These are phyloP conservation scores for Otocyon megalotis DNA, from an alignment of 2,113 vertebrate genomes.

Conservation along the genomic window DNA sequence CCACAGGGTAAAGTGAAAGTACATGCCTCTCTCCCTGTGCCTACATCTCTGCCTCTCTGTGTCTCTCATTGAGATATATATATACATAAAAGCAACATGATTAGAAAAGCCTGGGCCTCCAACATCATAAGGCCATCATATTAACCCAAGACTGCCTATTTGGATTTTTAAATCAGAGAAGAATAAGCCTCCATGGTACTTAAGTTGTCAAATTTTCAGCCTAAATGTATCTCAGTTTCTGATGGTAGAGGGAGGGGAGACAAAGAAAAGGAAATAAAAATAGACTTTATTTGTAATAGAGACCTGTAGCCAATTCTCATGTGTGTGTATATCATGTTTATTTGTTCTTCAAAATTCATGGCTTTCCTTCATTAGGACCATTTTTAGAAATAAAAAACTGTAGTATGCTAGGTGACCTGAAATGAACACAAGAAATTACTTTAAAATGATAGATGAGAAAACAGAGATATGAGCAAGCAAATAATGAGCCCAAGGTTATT, in stretches of 20 bases:
- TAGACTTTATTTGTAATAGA: not conserved
- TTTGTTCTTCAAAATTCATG: not conserved
- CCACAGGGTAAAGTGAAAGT: not conserved
- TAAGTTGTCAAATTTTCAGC: not conserved
- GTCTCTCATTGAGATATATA: too few relatives aligned
- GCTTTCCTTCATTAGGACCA: not conserved
- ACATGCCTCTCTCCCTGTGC: not conserved
- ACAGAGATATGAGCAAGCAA: not conserved
- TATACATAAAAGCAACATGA: not conserved
- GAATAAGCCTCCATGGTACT: not conserved
- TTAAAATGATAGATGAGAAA: conserved; percentile 46
- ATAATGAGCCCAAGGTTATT: not conserved
- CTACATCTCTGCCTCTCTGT: too few relatives aligned
- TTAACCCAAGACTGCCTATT: not conserved
- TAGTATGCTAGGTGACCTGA: not conserved
- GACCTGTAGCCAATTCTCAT: not conserved
- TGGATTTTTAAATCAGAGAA: not conserved
- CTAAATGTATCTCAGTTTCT: not conserved
- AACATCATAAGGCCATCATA: not conserved
- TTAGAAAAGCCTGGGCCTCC: not conserved
- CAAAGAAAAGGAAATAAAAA: not conserved
- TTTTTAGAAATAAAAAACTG: conserved; percentile 47
- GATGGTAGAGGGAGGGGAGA: not conserved
- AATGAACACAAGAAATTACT: conserved; percentile 45
- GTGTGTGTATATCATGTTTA: not conserved